Evolutionary conservation across 2,888 invertebrate species (phyloP), one percentile per base, ranked within the genome.

Genomic region (Pteria penguin): DNA sequence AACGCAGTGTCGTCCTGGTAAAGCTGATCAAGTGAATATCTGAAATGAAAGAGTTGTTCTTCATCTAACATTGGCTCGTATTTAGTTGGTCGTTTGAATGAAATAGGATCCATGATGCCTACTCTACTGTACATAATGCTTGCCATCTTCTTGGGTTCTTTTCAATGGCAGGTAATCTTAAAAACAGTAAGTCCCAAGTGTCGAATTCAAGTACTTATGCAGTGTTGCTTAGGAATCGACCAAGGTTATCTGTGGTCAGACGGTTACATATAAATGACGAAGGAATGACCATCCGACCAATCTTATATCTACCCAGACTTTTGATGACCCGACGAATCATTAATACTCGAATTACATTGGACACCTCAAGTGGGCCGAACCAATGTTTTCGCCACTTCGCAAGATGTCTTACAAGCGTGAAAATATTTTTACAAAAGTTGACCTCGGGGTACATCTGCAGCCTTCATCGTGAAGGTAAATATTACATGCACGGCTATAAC

Each of bases 301-400:
- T 52, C 32, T 57, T 57, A 55, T 68, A 68, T 24, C 57, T 57
- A 68, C 68, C 68, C 68, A 24, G 22, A 22, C 63, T 57, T 31
- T 68, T 68, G 68, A 68, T 68, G 57, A 31, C 26, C 68, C 68
- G 68, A 29, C 32, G 27, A 33, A 57, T 18, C 68, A 68, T 68
- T 57, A 68, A 68, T 68, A 68, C 45, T 2, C 36, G 18, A 36
- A 65, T 36, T 24, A 62, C 29, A 31, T n/a, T 62, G 31, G 62
- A 22, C 22, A 22, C 27, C 27, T 60, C 27, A 26, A 26, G 60
- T 60, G 60, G 60, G 60, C 60, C 60, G 60, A 60, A 60, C 60
- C 60, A 60, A 60, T 60, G 27, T 60, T 60, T 67, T 45, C 45
- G 11, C 8, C 45, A 45, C 45, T 8, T 45, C 18, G 8, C 45